Percentiles rank a stretch among this genome's conserved stretches.
These are phyloP conservation scores for Papilio protenor DNA, from an alignment of 2,888 invertebrate species.

Conservation along the genomic window DNA sequence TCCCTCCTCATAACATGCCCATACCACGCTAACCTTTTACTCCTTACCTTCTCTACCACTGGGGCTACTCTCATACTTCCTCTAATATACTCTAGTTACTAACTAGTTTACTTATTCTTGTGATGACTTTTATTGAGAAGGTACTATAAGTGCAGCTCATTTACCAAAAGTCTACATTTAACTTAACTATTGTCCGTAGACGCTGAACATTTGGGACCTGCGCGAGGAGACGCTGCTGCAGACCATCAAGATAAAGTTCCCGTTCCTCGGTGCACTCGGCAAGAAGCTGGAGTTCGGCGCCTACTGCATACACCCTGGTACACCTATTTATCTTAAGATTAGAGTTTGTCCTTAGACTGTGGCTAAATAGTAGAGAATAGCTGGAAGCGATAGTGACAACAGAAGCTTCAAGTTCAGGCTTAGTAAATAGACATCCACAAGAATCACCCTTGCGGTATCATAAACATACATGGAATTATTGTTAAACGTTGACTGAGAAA, in stretches of 20 bases:
- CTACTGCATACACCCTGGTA: conserved; percentile 81
- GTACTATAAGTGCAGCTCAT: not conserved
- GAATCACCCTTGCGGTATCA: too few relatives aligned
- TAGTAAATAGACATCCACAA: not conserved
- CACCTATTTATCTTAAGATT: conserved; percentile 1
- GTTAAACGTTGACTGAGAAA: too few relatives aligned
- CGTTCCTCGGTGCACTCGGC: conserved; percentile 82
- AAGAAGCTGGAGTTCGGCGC: conserved; percentile 84
- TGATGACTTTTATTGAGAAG: not conserved
- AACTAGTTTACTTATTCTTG: conserved; percentile 54
- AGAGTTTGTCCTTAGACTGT: not conserved
- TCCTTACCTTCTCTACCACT: too few relatives aligned
- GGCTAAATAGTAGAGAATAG: not conserved
- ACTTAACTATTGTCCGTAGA: conserved; percentile 63
- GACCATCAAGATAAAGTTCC: conserved; percentile 82
- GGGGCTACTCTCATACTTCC: too few relatives aligned
- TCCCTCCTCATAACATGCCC: too few relatives aligned
- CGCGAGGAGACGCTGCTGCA: conserved; percentile 84
- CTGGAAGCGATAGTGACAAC: not conserved
- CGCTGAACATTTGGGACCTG: conserved; percentile 85
- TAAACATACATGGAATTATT: too few relatives aligned
- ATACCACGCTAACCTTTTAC: too few relatives aligned
- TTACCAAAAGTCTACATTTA: not conserved
- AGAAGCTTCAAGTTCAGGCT: not conserved
- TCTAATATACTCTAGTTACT: too few relatives aligned